Percentiles rank a stretch among this genome's conserved stretches.
These are phyloP conservation scores for Gasteruption jaculator DNA, from an alignment of 2,888 invertebrate species.

Conservation along the genomic window DNA sequence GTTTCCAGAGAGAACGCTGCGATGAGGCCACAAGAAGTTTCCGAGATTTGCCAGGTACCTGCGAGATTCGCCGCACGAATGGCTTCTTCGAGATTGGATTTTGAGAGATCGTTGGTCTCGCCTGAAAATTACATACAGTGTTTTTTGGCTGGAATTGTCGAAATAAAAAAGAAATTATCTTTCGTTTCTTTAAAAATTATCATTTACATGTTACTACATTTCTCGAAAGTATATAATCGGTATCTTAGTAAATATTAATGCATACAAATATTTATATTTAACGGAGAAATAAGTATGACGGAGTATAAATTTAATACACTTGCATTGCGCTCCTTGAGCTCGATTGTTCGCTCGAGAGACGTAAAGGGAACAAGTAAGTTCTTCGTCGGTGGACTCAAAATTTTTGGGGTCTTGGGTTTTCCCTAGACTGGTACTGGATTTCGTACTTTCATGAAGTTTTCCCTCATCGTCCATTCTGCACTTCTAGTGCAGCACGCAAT, in stretches of 20 bases:
- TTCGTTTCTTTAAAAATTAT: too few relatives aligned
- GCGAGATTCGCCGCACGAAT: slow-evolving; percentile 34
- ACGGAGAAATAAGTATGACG: too few relatives aligned
- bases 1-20: slow-evolving; percentile 47
- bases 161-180: too few relatives aligned
- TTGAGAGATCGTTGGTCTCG: slow-evolving; percentile 27
- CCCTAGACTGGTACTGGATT: background rate
- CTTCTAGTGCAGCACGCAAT: slow-evolving; percentile 14
- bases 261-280: too few relatives aligned
- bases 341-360: slow-evolving; percentile 37
- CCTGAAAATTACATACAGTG: too few relatives aligned
- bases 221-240: too few relatives aligned
- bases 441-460: slow-evolving; percentile 1
- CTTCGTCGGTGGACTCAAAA: slow-evolving; percentile 15
- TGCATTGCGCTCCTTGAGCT: slow-evolving; percentile 24
- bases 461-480: slow-evolving; percentile 29
- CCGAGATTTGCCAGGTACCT: slow-evolving; percentile 40
- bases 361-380: slow-evolving; percentile 39
- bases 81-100: slow-evolving; percentile 37
- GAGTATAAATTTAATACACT: too few relatives aligned
- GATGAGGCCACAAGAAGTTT: slow-evolving; percentile 50
- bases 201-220: too few relatives aligned
- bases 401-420: slow-evolving; percentile 5
- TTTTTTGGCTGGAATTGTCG: too few relatives aligned
- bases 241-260: too few relatives aligned